Evolutionary conservation across 2,888 invertebrate species (phyloP), one percentile per base, ranked within the genome.

Genomic region (Metacarcinus magister): DNA sequence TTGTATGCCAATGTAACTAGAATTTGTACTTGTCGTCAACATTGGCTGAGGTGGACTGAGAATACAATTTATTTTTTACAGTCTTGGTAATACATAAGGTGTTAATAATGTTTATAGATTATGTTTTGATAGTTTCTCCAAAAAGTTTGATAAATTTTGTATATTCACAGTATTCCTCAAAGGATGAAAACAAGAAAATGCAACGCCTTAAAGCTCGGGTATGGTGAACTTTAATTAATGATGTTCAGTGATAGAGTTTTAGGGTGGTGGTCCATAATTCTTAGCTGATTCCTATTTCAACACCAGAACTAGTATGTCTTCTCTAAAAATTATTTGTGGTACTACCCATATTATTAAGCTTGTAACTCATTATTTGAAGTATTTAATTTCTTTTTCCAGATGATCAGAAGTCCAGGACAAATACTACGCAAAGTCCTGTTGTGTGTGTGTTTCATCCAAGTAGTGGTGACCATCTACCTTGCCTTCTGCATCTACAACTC

Each of bases 401-500:
- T 95, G 93, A 82, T 44, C 43, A 54, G 46, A 54, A 92, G 95
- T 54, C 93, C 96, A 43, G 94, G 94, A 8, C n/a, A 60, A n/a
- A 82, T 93, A 0, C 87, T 96, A 19, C 94, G 94, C 8, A 75
- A 95, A 39, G 92, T 96, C 60, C 93, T 96, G 39, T 44, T 96
- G 23, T 94, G 67, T 16, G 92, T 96, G 67, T 96, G 96, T 44
- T 43, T 96, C 93, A 93, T 96, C 32, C 96, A 96, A 46, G 92
- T 96, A n/a, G 60, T 92, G 23, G 92, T 96, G 7, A 96, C 96
- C n/a, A 87, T 54, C 8, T 96, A 94, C 89, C 46, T 96, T 10
- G 96, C 96, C 44, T 54, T 95, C 28, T 91, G 94, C 32, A 95
- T 96, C 48, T 96, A 89, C 93, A 95, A 95, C 67, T 95, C 95